These are phyloP conservation scores for Thryonomys swinderianus DNA, from an alignment of 2,113 vertebrate genomes.

Conservation along the genomic window DNA sequence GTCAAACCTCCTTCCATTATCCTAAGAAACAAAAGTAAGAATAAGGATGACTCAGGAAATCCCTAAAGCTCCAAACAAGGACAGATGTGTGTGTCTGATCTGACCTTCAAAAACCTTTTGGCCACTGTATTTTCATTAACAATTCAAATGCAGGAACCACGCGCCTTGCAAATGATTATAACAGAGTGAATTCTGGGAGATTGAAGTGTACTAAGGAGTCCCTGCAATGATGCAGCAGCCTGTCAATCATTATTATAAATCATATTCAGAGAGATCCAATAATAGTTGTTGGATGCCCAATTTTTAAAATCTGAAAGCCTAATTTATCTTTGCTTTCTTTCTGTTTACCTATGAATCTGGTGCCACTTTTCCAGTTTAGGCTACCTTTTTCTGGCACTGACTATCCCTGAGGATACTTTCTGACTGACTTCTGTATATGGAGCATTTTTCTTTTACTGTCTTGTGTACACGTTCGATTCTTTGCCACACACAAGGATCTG, in stretches of 20 bases:
- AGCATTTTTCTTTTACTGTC: neutral
- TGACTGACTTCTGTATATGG: neutral
- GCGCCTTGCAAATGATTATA: neutral
- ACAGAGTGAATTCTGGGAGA: neutral
- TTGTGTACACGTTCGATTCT: neutral
- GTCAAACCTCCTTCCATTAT: neutral
- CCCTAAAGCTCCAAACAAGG: neutral
- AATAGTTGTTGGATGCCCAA: neutral
- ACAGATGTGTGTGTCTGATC: neutral
- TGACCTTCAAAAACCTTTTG: neutral
- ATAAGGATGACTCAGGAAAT: neutral
- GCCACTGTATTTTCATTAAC: neutral
- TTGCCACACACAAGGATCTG: neutral
- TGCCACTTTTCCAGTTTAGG: neutral
- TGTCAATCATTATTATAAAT: neutral
- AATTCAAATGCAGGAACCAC: neutral
- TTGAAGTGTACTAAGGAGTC: neutral
- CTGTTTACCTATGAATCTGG: neutral
- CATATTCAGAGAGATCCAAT: neutral
- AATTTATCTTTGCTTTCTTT: neutral
- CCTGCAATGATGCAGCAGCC: neutral
- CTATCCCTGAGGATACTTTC: neutral
- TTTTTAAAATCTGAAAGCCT: neutral
- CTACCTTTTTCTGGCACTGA: neutral
- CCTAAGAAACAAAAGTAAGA: neutral